These are phyloP conservation scores for Triplophysa rosa DNA, from an alignment of 2,113 vertebrate species.

Conservation along the genomic window DNA sequence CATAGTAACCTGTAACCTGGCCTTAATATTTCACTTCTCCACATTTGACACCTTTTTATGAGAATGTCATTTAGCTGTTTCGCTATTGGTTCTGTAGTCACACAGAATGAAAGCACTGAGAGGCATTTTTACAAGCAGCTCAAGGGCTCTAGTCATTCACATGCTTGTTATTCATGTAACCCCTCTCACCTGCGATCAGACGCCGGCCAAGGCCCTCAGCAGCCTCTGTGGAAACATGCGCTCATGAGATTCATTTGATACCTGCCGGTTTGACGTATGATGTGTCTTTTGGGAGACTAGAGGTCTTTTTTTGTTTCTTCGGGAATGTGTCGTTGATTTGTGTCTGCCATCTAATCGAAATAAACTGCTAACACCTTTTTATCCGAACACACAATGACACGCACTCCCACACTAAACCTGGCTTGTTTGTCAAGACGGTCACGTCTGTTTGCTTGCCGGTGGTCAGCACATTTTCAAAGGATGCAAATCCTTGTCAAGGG, in stretches of 20 bases:
- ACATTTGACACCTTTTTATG: not conserved
- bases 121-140: slow-evolving; percentile 2
- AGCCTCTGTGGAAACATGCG: not conserved
- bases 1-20: not conserved
- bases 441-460: slow-evolving; percentile 50
- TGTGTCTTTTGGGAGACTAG: not conserved
- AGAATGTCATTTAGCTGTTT: not conserved
- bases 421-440: slow-evolving; percentile 51
- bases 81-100: not conserved
- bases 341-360: slow-evolving; percentile 27
- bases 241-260: not conserved
- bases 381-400: slow-evolving; percentile 26
- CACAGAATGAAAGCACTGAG: not conserved
- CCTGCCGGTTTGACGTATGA: not conserved
- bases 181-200: not conserved
- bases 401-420: slow-evolving; percentile 14
- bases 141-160: not conserved
- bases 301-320: not conserved
- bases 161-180: not conserved
- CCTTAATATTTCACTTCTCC: not conserved
- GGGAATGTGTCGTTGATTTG: slow-evolving; percentile 1
- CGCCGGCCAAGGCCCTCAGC: not conserved
- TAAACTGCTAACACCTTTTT: slow-evolving; percentile 22
- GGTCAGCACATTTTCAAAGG: slow-evolving; percentile 58
- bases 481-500: slow-evolving; percentile 52